Percentiles rank a stretch among this genome's conserved stretches.
Evolutionary conservation across 1,140 invertebrate genomes (phyloP).

Genomic region (Proctacanthus coquilletti): DNA sequence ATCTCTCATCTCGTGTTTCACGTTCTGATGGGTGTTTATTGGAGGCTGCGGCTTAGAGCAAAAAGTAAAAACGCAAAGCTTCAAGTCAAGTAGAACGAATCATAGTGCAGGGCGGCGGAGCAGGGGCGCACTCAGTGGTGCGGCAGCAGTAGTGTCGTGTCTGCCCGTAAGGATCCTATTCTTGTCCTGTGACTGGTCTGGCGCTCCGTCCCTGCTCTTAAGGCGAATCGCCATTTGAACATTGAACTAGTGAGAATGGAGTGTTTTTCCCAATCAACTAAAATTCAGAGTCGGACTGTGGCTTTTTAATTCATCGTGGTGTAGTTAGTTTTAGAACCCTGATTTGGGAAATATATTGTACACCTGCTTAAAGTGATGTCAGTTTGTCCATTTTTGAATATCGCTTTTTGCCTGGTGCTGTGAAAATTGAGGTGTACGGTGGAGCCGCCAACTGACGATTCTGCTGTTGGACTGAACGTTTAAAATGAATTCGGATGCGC

Average conservation of each 20-base stretch:
- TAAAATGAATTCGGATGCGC: no score
- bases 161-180: conserved; percentile 3
- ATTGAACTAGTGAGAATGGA: not conserved
- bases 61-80: conserved; percentile 7
- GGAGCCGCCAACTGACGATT: no score
- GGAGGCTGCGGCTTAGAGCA: conserved; percentile 22
- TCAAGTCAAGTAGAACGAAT: conserved; percentile 11
- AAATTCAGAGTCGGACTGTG: no score
- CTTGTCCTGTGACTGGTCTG: conserved; percentile 1
- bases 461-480: no score
- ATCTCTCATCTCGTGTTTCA: no score
- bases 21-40: conserved; percentile 28
- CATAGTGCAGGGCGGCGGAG: conserved; percentile 4
- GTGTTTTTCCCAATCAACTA: conserved; percentile 7
- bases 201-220: not conserved
- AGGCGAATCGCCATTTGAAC: not conserved
- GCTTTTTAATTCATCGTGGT: no score
- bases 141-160: not conserved
- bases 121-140: not conserved
- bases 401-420: no score
- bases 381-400: no score
- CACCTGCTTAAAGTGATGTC: no score
- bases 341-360: no score
- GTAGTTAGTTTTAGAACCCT: no score
- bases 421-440: no score